Evolutionary conservation across 2,888 invertebrate species (phyloP).

Genomic region (Ophonus ardosiacus): DNA sequence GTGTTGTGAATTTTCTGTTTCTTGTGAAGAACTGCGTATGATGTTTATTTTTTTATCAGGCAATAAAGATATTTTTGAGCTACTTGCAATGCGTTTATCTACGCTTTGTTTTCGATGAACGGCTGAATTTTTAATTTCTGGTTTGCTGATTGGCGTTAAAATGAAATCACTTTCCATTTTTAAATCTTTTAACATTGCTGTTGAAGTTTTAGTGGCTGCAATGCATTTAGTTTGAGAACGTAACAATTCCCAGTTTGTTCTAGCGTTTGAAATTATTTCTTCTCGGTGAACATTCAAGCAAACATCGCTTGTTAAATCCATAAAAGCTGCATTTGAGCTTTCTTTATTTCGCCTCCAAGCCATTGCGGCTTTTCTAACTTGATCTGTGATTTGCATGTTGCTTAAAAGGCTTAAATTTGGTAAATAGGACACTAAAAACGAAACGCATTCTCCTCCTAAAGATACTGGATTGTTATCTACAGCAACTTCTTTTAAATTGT

Average conservation of each 20-base stretch:
- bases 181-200: conserved; percentile 71
- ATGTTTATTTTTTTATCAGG: conserved; percentile 78
- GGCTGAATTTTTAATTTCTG: conserved; percentile 67
- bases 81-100: conserved; percentile 59
- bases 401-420: conserved; percentile 86
- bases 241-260: conserved; percentile 91
- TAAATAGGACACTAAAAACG: conserved; percentile 88
- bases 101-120: conserved; percentile 63
- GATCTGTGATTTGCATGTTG: conserved; percentile 88
- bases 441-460: conserved; percentile 87
- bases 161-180: conserved; percentile 74
- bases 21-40: conserved; percentile 79
- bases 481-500: conserved; percentile 88
- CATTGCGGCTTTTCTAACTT: conserved; percentile 87
- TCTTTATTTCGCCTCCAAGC: conserved; percentile 90
- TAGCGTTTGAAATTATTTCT: conserved; percentile 90
- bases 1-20: conserved; percentile 80
- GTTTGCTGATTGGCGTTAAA: conserved; percentile 72
- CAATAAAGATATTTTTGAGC: conserved; percentile 73
- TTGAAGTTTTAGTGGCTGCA: conserved; percentile 72
- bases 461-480: conserved; percentile 92
- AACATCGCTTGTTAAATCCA: conserved; percentile 80
- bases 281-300: conserved; percentile 82
- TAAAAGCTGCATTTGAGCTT: conserved; percentile 82
- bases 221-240: conserved; percentile 82